phyloP scores from a whole-genome alignment of 2,888 invertebrate genomes.

The Dastarcus helophoroides region DNA sequence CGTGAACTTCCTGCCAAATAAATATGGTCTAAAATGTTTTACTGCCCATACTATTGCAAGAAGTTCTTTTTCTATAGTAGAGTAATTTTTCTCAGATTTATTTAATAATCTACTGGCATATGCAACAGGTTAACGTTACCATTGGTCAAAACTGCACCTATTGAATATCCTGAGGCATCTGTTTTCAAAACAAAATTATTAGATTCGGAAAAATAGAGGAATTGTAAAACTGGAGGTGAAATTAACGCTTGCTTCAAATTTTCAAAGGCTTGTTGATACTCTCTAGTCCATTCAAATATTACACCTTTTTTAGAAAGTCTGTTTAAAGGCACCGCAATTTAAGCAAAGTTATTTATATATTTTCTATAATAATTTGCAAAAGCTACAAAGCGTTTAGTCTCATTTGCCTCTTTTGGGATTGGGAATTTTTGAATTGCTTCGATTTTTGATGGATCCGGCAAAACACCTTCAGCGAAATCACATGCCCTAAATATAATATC shows the following conservation, averaged over 20 bases:
- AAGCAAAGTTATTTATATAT: conserved; percentile 13
- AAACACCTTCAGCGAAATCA: conserved; percentile 11
- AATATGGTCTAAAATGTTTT: conserved; percentile 16
- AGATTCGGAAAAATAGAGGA: conserved; percentile 9
- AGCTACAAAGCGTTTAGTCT: conserved; percentile 14
- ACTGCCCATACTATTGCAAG: conserved; percentile 18
- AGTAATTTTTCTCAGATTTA: conserved; percentile 11
- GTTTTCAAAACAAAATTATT: conserved; percentile 12
- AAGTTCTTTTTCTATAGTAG: conserved; percentile 14
- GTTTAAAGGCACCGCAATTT: conserved; percentile 11
- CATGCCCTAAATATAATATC: conserved; percentile 13
- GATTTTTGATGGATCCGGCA: conserved; percentile 13
- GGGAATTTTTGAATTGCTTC: conserved; percentile 13
- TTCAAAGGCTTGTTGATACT: conserved; percentile 13
- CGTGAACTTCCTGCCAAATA: conserved; percentile 16
- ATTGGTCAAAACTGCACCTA: conserved; percentile 16
- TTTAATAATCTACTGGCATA: conserved; percentile 24
- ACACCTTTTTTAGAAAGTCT: conserved; percentile 12
- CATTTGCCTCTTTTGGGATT: conserved; percentile 12
- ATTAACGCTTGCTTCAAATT: conserved; percentile 9
- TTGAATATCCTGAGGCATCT: conserved; percentile 10
- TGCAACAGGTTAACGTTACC: conserved; percentile 22
- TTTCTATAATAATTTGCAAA: conserved; percentile 15
- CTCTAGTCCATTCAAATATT: conserved; percentile 11
- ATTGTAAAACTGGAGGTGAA: conserved; percentile 12